Evolutionary conservation across 2,113 vertebrate species (phyloP).

Genomic region (Trematocara variabile): DNA sequence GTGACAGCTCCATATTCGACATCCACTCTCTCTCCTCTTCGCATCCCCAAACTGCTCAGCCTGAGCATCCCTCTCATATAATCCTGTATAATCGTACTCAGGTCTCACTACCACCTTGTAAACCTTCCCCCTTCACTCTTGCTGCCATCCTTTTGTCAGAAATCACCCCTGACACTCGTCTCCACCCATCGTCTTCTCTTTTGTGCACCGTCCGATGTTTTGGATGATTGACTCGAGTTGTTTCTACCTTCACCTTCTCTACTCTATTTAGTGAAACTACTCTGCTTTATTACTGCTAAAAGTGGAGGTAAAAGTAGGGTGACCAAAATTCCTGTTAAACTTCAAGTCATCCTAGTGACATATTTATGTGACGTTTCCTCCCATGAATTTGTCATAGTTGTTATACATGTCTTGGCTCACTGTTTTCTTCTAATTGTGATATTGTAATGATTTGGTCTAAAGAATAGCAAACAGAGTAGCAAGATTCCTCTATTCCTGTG

Average conservation of each 20-base stretch:
- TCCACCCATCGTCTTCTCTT: not conserved
- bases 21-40: not conserved
- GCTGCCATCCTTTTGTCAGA: not conserved
- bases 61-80: not conserved
- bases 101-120: not conserved
- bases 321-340: not conserved
- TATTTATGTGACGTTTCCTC: not conserved
- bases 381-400: not conserved
- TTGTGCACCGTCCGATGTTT: fast-evolving
- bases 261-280: fast-evolving
- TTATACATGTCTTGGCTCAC: not conserved
- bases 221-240: fast-evolving
- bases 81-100: fast-evolving
- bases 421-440: not conserved
- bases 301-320: not conserved
- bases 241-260: not conserved
- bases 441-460: not conserved
- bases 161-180: not conserved
- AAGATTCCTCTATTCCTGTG: not conserved
- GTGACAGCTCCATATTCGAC: not conserved
- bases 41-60: not conserved
- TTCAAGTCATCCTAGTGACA: not conserved
- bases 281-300: not conserved
- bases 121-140: not conserved
- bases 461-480: not conserved